phyloP scores from a whole-genome alignment of 2,888 invertebrate species.

The Metallyticus violacea region DNA sequence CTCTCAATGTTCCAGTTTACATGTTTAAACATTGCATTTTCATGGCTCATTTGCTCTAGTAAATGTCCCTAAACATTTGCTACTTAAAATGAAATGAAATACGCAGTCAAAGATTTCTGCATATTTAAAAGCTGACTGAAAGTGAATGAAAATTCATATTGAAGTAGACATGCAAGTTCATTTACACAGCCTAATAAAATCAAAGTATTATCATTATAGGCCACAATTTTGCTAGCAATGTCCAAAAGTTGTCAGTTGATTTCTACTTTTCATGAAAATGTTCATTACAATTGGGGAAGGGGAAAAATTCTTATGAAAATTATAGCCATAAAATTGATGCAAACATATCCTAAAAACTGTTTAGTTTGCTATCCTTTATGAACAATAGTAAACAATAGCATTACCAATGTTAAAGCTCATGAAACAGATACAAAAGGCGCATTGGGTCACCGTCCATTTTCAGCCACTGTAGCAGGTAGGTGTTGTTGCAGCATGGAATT shows the following conservation, averaged over 20 bases:
- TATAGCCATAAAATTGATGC: neutral
- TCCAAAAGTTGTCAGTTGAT: neutral
- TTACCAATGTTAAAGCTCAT: neutral
- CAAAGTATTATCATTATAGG: neutral
- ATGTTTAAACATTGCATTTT: too few species aligned
- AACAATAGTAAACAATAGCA: neutral
- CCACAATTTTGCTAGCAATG: neutral
- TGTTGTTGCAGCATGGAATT: conserved; percentile 42
- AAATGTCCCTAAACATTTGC: too few species aligned
- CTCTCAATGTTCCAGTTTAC: too few species aligned
- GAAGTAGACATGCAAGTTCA: neutral
- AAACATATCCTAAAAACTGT: neutral
- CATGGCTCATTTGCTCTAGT: too few species aligned
- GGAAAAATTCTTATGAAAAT: neutral
- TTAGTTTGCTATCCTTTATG: neutral
- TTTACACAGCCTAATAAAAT: neutral
- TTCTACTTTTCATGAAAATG: neutral
- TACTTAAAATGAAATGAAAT: too few species aligned
- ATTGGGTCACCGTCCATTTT: neutral
- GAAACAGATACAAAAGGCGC: neutral
- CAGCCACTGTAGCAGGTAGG: conserved; percentile 5
- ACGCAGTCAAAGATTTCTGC: neutral
- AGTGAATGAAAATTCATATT: neutral
- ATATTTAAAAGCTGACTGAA: neutral
- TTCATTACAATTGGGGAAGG: neutral